Evolutionary conservation across 1,140 invertebrate species (phyloP), one percentile per base, ranked within the genome.

Genomic region (Pararge aegeria): DNA sequence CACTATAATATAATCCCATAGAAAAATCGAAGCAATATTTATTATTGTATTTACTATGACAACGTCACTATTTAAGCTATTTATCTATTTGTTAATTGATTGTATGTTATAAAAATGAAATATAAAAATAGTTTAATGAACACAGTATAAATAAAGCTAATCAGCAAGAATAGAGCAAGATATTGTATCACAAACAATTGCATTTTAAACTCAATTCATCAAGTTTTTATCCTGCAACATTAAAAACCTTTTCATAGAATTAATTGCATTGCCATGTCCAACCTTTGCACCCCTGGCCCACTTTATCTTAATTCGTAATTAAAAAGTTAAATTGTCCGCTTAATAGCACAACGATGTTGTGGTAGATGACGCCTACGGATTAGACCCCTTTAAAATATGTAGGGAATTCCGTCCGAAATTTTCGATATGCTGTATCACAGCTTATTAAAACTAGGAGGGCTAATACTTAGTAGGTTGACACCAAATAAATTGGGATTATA

Each of bases 281-380:
- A 76, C 74, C 73, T 80, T 79, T 72, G 42, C 42, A 46, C 42
- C 10, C 38, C 6, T 15, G 65, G 69, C 75, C 73, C 80, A 70
- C 58, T 75, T 65, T 76, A 78, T 77, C 77, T 83, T 79, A 81
- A 86, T 77, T 83, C 76, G 73, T 70, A 84, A 87, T 84, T 84
- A 77, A 80, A 80, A 87, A 84, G 78, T 83, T 85, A 84, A 85
- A 85, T 84, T 80, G 75, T 83, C 74, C 75, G 71, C 75, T 80
- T 83, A 84, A 85, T 82, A 65, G 68, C 70, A 46, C 42, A 46
- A 46, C 20, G 5, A 19, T 70, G 80, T 82, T 82, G 80, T 77
- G 75, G 77, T 75, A 66, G 73, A 76, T 68, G 61, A 70, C 71
- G 70, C 66, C 70, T 42, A 42, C 38, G 16, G 9, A 44, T 79